Conservation (phyloP, 2,797 vertebrate genomes). For the Bufotes viridis region DNA sequence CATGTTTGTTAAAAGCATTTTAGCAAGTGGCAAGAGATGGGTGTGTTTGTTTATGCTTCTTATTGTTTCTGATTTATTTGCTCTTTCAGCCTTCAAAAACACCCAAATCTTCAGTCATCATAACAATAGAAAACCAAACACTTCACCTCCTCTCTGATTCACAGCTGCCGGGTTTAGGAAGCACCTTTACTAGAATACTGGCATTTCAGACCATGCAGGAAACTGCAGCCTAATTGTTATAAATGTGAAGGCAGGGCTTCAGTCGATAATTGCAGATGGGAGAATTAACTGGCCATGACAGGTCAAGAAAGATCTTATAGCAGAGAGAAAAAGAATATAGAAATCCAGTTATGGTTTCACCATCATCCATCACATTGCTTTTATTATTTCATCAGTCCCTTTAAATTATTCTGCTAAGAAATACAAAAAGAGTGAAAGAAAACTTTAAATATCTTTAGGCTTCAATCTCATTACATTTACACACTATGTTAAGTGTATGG, state of each 20-base stretch:
- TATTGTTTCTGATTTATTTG: slow-evolving; percentile 48
- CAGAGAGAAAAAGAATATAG: background rate
- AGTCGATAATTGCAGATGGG: slow-evolving; percentile 52
- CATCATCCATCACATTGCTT: slow-evolving; percentile 8
- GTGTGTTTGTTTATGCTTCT: slow-evolving; percentile 33
- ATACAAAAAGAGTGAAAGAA: background rate
- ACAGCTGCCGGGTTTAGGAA: slow-evolving; percentile 58
- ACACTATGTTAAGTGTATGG: too few relatives aligned
- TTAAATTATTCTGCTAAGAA: background rate
- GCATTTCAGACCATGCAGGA: slow-evolving; percentile 44
- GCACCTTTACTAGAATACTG: slow-evolving; percentile 45
- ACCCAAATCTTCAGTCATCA: slow-evolving; percentile 51
- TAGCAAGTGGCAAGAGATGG: slow-evolving; percentile 7
- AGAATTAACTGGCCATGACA: slow-evolving; percentile 46
- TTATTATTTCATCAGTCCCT: background rate
- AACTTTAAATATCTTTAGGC: background rate
- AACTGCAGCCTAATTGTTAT: slow-evolving; percentile 55
- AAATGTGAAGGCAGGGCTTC: slow-evolving; percentile 36
- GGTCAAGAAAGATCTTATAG: slow-evolving; percentile 39
- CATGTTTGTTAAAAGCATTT: slow-evolving; percentile 2
- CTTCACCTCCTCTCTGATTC: slow-evolving; percentile 40
- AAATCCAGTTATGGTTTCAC: background rate
- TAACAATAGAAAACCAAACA: slow-evolving; percentile 39
- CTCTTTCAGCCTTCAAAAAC: slow-evolving; percentile 22
- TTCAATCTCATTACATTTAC: too few relatives aligned